Evolutionary conservation across 2,797 vertebrate genomes (phyloP).

Genomic region (Trichosurus vulpecula): DNA sequence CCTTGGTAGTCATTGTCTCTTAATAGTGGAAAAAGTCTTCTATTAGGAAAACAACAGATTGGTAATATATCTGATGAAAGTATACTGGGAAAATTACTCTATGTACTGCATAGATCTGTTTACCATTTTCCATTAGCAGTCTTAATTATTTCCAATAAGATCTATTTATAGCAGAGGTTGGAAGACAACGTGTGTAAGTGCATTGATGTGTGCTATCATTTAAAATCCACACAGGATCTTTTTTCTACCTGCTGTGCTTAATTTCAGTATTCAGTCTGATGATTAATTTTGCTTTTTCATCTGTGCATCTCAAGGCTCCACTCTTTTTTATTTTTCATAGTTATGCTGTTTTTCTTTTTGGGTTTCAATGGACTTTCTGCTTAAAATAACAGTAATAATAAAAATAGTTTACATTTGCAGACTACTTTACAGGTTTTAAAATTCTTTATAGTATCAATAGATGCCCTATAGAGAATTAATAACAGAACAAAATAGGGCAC

Average conservation of each 20-base stretch:
- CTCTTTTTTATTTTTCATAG: conserved; percentile 34
- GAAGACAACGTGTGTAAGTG: conserved; percentile 41
- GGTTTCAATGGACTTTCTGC: conserved; percentile 9
- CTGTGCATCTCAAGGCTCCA: conserved; percentile 40
- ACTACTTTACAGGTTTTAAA: not conserved
- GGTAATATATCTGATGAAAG: conserved; percentile 30
- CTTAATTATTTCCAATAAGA: conserved; percentile 64
- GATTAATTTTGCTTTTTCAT: conserved; percentile 85
- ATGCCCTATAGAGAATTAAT: not conserved
- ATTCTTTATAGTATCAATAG: not conserved
- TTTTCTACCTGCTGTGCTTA: conserved; percentile 83
- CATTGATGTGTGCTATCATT: conserved; percentile 52
- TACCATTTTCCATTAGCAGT: conserved; percentile 56
- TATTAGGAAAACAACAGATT: not conserved
- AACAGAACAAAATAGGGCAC: not conserved
- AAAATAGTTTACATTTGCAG: not conserved
- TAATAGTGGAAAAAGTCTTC: not conserved
- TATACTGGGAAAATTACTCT: conserved; percentile 35
- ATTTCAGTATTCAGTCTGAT: conserved; percentile 88
- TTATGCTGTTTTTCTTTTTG: not conserved
- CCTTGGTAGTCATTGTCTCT: not conserved
- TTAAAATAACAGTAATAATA: not conserved
- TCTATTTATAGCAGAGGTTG: conserved; percentile 52
- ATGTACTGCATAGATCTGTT: conserved; percentile 23
- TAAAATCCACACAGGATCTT: conserved; percentile 61